Base-by-base conservation (phyloP, 1,140 invertebrate species). In the Drosophila sp. region DNA sequence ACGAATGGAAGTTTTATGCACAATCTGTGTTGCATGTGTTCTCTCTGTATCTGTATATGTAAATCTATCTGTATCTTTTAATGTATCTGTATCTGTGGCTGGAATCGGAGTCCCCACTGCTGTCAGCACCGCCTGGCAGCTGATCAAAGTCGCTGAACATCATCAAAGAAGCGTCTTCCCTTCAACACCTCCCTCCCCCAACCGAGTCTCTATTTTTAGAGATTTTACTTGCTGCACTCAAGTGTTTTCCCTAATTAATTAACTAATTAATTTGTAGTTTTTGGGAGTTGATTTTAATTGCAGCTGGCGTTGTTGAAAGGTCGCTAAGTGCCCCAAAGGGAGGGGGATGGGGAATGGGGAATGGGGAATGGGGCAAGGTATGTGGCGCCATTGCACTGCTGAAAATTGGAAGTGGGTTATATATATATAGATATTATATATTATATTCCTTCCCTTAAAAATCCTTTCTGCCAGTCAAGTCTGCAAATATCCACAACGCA, bases 261-360 rank as follows among this genome's bases (percentile, higher is more conserved):
- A 89, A 87, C 83, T 87, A 89, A 87, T 87, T 87, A 89, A 87
- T 87, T 87, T 87, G 83, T 87, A 87, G 83, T 89, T 87, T 89
- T 54, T 63, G 76, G 75, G 71, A 82, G 72, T 82, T 87, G 76
- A 79, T 76, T 87, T 87, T 89, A 87, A 89, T 87, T 82, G 83
- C 14, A 61, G 69, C 59, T 81, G 78, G 73, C 78, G 78, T 59
- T 50, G 50, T 29, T 53, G 50, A 53, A 53, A 53, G 50, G 50
- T 53, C 50, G 73, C 72, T 80, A 80, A 80, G 45, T 61, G 58
- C 14, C 9, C 21, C 18, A 27, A 11, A n/a, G n/a, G 27, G 25
- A 4, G 4, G 4, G 11, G 43, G 27, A 16, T 2, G 8, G 16
- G 4, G 21, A 29, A 5, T 4, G 38, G 18, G 25, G 25, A 2